Evolutionary conservation across 1,140 invertebrate species (phyloP).

Genomic region (Drosophila santomea): DNA sequence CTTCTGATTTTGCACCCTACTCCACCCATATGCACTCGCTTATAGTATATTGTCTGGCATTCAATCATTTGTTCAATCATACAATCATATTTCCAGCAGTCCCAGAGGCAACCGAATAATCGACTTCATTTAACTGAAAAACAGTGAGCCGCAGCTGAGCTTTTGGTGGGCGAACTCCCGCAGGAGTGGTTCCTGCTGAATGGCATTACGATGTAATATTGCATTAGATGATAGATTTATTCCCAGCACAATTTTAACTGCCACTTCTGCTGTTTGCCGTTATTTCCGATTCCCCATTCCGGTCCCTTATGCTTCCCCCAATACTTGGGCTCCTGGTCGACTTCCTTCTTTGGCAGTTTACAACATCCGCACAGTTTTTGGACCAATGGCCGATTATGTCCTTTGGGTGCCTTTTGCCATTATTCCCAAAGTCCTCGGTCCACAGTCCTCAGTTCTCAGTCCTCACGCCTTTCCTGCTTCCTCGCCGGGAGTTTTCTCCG

Average conservation of each 20-base stretch:
- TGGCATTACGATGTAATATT: conserved; percentile 77
- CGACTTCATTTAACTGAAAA: conserved; percentile 80
- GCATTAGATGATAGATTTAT: conserved; percentile 82
- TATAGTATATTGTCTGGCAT: conserved; percentile 13
- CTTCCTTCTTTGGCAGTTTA: conserved; percentile 53
- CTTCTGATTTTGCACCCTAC: neutral
- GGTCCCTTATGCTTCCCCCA: neutral
- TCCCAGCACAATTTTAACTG: conserved; percentile 81
- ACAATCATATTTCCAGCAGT: conserved; percentile 67
- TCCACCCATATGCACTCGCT: conserved; percentile 16
- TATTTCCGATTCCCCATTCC: conserved; percentile 52
- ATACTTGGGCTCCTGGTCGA: conserved; percentile 13
- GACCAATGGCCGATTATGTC: conserved; percentile 78
- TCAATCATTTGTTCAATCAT: conserved; percentile 64
- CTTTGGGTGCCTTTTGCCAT: conserved; percentile 73
- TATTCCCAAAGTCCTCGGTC: conserved; percentile 28
- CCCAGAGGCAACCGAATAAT: conserved; percentile 69
- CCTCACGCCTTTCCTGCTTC: conserved; percentile 1
- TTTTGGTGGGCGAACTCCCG: conserved; percentile 2
- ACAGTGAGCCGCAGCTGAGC: conserved; percentile 38
- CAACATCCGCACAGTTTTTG: conserved; percentile 71
- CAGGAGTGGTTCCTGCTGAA: conserved; percentile 19
- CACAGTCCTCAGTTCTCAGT: neutral
- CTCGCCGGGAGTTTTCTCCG: conserved; percentile 1
- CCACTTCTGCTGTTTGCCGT: conserved; percentile 59